phyloP scores from a whole-genome alignment of 2,888 invertebrate genomes.

The Meiosimyza platycephala region DNA sequence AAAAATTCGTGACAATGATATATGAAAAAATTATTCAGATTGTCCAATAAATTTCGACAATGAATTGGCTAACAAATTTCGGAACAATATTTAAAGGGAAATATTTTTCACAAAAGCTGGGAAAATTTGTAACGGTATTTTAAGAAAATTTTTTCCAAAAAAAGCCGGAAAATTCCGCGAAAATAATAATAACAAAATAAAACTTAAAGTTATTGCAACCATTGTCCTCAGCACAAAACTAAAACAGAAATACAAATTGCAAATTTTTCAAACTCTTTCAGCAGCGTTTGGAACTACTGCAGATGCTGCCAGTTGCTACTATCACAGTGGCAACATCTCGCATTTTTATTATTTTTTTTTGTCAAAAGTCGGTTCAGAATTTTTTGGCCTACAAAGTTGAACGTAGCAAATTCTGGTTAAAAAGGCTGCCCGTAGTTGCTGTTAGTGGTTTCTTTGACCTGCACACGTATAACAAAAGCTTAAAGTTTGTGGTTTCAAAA shows the following conservation, averaged over 20 bases:
- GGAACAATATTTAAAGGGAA: too few species aligned
- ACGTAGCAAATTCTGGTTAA: background rate
- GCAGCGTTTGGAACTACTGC: background rate
- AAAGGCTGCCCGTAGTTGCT: background rate
- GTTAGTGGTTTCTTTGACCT: background rate
- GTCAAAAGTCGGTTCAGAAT: background rate
- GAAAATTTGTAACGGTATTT: too few species aligned
- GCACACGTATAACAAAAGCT: conserved; percentile 14
- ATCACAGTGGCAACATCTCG: conserved; percentile 10
- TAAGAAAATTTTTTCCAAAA: too few species aligned
- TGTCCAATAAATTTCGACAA: too few species aligned
- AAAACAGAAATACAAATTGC: background rate
- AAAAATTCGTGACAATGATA: too few species aligned
- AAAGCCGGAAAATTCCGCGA: too few species aligned
- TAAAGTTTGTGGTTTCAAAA: conserved; percentile 1
- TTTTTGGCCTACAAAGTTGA: background rate
- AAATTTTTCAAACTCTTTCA: background rate
- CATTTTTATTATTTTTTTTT: background rate
- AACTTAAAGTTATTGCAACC: too few species aligned
- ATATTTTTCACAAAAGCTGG: too few species aligned
- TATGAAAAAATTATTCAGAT: too few species aligned
- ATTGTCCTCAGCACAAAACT: too few species aligned
- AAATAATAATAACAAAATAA: too few species aligned
- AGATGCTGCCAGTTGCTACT: background rate
- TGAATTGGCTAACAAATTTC: too few species aligned